These are phyloP conservation scores for Edolisoma coerulescens DNA, from an alignment of 2,113 vertebrate species.

Conservation along the genomic window DNA sequence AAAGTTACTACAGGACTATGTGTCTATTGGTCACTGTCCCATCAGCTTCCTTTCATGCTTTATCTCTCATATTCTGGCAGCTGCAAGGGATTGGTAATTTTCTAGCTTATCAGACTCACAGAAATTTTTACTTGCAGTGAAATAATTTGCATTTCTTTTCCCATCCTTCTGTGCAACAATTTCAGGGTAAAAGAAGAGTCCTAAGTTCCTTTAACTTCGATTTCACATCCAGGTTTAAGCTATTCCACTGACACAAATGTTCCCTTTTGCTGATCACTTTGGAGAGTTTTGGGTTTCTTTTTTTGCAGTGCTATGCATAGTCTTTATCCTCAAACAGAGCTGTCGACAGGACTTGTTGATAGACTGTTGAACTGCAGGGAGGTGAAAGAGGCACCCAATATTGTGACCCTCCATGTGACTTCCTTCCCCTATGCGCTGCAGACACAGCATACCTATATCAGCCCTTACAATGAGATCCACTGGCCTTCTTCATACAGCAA, in stretches of 20 bases:
- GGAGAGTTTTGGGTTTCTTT: conserved; percentile 28
- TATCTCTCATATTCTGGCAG: not conserved
- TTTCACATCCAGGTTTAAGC: not conserved
- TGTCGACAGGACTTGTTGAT: conserved; percentile 84
- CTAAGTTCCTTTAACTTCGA: not conserved
- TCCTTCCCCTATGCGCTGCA: conserved; percentile 95
- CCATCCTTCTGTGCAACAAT: not conserved
- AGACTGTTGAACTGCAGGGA: conserved; percentile 90
- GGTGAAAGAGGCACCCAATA: conserved; percentile 90
- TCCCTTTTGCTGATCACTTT: not conserved
- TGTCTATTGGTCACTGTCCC: not conserved
- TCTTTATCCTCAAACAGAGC: conserved; percentile 75
- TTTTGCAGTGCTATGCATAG: conserved; percentile 68
- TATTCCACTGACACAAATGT: not conserved
- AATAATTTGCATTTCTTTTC: not conserved
- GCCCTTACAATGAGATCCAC: conserved; percentile 96
- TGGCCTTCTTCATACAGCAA: conserved; percentile 88
- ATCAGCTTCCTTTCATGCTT: not conserved
- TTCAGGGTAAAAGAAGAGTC: not conserved
- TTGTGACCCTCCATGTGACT: conserved; percentile 93
- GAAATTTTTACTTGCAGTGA: not conserved
- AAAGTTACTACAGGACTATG: not conserved
- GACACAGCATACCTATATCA: conserved; percentile 91
- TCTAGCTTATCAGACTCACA: not conserved
- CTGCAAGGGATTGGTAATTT: not conserved